These are phyloP conservation scores for Arizona elegans DNA, from an alignment of 2,113 vertebrate genomes.

Conservation along the genomic window DNA sequence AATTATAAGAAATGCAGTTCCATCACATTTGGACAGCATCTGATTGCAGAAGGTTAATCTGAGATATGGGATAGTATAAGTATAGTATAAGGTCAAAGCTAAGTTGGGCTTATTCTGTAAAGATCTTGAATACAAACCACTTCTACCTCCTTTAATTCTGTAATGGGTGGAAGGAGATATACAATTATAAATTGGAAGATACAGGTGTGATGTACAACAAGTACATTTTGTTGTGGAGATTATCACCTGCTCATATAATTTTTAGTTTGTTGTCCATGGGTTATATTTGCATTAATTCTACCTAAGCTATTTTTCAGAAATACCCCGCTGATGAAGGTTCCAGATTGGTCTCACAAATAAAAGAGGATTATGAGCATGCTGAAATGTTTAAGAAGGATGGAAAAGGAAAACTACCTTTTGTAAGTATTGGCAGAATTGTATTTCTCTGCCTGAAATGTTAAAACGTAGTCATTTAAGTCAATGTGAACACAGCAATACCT, in stretches of 20 bases:
- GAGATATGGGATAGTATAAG: not conserved
- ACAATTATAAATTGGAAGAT: not conserved
- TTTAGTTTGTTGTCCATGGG: not conserved
- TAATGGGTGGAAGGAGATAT: not conserved
- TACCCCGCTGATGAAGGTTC: slow-evolving; percentile 69
- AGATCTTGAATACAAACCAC: not conserved
- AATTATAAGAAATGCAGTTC: not conserved
- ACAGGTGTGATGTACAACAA: not conserved
- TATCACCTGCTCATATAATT: not conserved
- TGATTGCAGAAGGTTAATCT: not conserved
- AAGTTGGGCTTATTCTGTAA: not conserved
- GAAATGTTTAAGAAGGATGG: slow-evolving; percentile 67
- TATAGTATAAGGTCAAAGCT: not conserved
- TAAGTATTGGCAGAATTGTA: slow-evolving; percentile 47
- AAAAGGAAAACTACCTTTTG: slow-evolving; percentile 71
- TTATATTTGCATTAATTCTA: not conserved
- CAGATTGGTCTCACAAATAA: slow-evolving; percentile 67
- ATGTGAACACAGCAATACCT: not conserved
- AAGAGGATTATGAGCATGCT: slow-evolving; percentile 74
- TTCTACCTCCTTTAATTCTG: not conserved
- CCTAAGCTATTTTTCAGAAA: slow-evolving; percentile 49
- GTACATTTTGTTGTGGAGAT: not conserved
- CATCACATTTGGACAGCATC: not conserved
- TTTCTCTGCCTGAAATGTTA: not conserved
- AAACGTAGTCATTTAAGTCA: not conserved